phyloP scores from a whole-genome alignment of 2,797 vertebrate genomes.

The Paramormyrops hopkinsi region DNA sequence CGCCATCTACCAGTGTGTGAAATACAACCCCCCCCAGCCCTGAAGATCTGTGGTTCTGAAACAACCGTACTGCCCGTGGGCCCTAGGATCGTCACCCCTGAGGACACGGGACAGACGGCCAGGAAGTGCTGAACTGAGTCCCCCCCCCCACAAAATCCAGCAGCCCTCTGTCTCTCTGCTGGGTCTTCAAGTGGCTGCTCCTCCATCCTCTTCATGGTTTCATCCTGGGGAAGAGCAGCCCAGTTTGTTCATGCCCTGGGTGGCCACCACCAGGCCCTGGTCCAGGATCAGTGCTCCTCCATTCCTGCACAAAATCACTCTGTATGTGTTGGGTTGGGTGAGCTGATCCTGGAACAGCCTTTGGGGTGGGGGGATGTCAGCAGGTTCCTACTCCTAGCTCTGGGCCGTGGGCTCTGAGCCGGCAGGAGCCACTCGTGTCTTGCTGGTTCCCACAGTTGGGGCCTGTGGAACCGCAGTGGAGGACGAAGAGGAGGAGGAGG shows the following conservation, averaged over 20 bases:
- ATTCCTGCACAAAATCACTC: background rate
- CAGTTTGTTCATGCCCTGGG: background rate
- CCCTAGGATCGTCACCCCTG: background rate
- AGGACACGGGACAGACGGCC: background rate
- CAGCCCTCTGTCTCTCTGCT: background rate
- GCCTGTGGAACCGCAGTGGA: constrained; percentile 49
- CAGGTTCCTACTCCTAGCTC: constrained; percentile 42
- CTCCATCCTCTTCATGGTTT: background rate
- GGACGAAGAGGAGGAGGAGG: constrained; percentile 72
- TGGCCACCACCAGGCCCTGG: background rate
- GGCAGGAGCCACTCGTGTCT: constrained; percentile 53
- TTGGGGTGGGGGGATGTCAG: background rate
- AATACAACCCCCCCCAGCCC: background rate
- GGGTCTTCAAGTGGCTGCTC: background rate
- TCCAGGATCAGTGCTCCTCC: background rate
- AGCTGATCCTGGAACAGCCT: background rate
- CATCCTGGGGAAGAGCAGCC: background rate
- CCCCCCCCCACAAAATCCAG: background rate
- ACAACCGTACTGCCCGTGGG: background rate
- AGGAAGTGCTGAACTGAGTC: background rate
- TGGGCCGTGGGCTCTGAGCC: constrained; percentile 48
- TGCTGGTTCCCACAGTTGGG: constrained; percentile 37
- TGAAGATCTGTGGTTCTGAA: background rate
- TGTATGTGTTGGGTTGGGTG: background rate
- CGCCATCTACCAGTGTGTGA: background rate